Base-by-base conservation (phyloP, 1,140 invertebrate species). In the Drosophila ironensis region DNA sequence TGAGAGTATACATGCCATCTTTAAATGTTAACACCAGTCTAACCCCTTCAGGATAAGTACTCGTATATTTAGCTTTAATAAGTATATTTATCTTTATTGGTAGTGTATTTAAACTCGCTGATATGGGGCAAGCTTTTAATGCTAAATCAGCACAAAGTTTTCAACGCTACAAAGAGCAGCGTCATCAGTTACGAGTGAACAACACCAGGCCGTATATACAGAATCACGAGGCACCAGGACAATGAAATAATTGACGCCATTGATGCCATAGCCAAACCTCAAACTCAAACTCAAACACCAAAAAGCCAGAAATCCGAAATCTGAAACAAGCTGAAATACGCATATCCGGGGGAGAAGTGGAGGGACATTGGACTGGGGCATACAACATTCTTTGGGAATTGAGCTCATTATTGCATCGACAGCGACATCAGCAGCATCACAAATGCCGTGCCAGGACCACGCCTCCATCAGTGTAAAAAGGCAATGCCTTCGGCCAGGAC, bases 241-340 rank as follows among this genome's bases (percentile, higher is more conserved):
- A 86, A 80, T 84, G 80, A 84, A 86, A 86, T 84, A 84, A 86
- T 86, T 86, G 80, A 84, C 80, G 80, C 80, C 80, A 84, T 82
- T 76, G 72, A 82, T 57, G 72, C 52, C 69, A 64, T 17, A 63
- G 44, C 44, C 50, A 50, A 50, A 40, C 42, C 35, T 38, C 50
- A 50, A 50, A 40, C 42, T 41, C 24, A 45, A 19, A 51, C 60
- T 44, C 22, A 66, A 66, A 67, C 46, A 41, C 46, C 16, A 30
- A 30, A 30, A 50, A 38, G 33, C 33, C 67, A 52, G 46, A 72
- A 70, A 63, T 63, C 38, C 50, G 66, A 51, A 67, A 60, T 40
- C 24, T 11, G 20, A 44, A 50, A 35, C 40, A 22, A 48, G 44
- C 19, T 12, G 35, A 35, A 17, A n/a, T n/a, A n/a, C n/a, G 12